A percentile compares a stretch with the other conserved stretches of the same genome.
phyloP scores from a whole-genome alignment of 2,113 vertebrate species.

The Sitta europaea region DNA sequence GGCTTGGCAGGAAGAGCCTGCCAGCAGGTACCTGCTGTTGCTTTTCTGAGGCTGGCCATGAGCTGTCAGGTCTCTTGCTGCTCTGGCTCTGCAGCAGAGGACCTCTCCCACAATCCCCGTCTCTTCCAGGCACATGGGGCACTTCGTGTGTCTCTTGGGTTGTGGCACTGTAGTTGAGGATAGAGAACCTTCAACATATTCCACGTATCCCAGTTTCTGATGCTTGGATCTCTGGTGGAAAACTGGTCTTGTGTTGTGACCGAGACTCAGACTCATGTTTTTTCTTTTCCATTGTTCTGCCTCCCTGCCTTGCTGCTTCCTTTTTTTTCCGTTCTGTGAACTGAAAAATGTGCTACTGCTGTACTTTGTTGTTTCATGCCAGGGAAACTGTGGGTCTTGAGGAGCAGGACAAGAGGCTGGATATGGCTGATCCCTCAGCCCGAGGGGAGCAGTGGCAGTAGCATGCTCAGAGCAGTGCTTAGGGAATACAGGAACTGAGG shows the following conservation, averaged over 20 bases:
- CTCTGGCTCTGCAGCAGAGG: not conserved
- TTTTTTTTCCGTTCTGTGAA: not conserved
- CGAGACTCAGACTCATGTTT: fast-evolving
- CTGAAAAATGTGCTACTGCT: not conserved
- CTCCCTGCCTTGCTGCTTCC: not conserved
- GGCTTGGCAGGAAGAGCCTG: too few relatives aligned
- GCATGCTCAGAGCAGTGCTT: not conserved
- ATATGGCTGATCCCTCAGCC: not conserved
- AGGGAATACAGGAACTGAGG: fast-evolving
- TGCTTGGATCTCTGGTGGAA: not conserved
- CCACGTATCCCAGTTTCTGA: not conserved
- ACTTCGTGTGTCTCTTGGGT: not conserved
- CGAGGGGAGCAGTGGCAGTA: fast-evolving
- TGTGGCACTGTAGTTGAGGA: fast-evolving
- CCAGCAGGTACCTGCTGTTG: not conserved
- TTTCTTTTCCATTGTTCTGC: not conserved
- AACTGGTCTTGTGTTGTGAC: not conserved
- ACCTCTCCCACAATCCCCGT: fast-evolving
- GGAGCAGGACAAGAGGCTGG: not conserved
- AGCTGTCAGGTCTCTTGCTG: not conserved
- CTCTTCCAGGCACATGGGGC: fast-evolving
- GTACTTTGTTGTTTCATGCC: not conserved
- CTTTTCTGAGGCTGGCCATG: fast-evolving
- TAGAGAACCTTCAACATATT: not conserved
- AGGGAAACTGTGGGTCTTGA: not conserved